Evolutionary conservation across 1,140 invertebrate genomes (phyloP).

Genomic region (Drosophila persimilis): DNA sequence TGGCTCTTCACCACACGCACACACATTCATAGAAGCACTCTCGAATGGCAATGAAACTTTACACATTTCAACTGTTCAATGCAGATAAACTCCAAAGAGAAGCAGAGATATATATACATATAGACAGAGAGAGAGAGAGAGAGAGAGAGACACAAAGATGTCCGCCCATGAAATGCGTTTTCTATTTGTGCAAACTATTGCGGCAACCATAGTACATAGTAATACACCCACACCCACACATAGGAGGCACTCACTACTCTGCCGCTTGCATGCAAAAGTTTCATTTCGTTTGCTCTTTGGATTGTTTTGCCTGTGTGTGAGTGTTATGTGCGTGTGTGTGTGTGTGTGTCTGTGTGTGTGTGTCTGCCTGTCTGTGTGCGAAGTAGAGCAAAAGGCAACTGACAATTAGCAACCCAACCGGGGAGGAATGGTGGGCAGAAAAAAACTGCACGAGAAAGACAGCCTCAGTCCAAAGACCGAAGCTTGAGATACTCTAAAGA

Average conservation of each 20-base stretch:
- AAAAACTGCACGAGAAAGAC: neutral
- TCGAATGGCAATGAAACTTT: constrained; percentile 32
- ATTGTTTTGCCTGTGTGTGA: constrained; percentile 8
- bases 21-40: neutral
- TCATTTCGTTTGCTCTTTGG: constrained; percentile 14
- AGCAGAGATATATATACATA: constrained; percentile 1
- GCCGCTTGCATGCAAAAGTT: constrained; percentile 60
- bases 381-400: constrained; percentile 57
- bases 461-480: too few species aligned
- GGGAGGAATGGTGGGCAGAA: constrained; percentile 27
- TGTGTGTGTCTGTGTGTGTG: constrained; percentile 1
- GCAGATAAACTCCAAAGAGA: constrained; percentile 41
- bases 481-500: too few species aligned
- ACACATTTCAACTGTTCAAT: constrained; percentile 37
- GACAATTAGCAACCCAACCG: constrained; percentile 56
- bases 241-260: constrained; percentile 4
- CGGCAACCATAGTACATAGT: constrained; percentile 28
- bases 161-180: constrained; percentile 54
- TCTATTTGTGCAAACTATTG: constrained; percentile 58
- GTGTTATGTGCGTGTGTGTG: neutral
- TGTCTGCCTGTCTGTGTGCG: constrained; percentile 32
- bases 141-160: constrained; percentile 9
- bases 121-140: neutral
- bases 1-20: constrained; percentile 10
- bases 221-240: constrained; percentile 21